phyloP scores from a whole-genome alignment of 2,113 vertebrate genomes.

The Anhinga anhinga region DNA sequence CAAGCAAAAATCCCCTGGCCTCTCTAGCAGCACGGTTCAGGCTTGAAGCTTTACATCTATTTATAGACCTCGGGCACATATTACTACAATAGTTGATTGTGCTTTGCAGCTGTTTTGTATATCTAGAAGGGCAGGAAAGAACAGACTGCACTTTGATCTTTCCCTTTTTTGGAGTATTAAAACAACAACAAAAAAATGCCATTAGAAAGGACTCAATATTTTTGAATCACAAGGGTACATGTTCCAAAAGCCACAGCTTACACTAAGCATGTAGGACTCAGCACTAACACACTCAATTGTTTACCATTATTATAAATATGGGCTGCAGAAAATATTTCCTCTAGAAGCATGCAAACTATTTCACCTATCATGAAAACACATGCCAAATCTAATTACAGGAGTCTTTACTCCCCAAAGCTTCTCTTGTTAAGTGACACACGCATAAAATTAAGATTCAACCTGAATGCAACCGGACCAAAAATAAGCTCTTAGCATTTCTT shows the following conservation, averaged over 20 bases:
- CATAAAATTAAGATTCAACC: neutral
- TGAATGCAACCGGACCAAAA: neutral
- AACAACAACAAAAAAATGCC: slow-evolving; percentile 73
- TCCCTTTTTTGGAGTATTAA: slow-evolving; percentile 70
- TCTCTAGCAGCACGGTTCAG: slow-evolving; percentile 14
- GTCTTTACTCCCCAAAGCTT: neutral
- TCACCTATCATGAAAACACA: slow-evolving; percentile 46
- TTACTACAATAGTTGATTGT: slow-evolving; percentile 73
- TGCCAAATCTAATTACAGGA: slow-evolving; percentile 21
- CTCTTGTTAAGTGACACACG: slow-evolving; percentile 2
- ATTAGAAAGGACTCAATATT: slow-evolving; percentile 60
- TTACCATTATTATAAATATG: slow-evolving; percentile 27
- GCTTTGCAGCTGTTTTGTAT: slow-evolving; percentile 65
- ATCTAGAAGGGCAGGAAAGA: slow-evolving; percentile 64
- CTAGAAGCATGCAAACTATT: slow-evolving; percentile 35
- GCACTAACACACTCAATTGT: slow-evolving; percentile 4
- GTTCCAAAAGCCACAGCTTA: slow-evolving; percentile 44
- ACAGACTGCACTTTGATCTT: slow-evolving; percentile 73
- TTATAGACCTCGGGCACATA: slow-evolving; percentile 63
- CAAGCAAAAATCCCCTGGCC: slow-evolving; percentile 65
- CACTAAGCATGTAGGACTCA: neutral
- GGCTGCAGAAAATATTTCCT: slow-evolving; percentile 59
- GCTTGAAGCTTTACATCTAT: slow-evolving; percentile 52
- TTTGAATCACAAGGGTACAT: slow-evolving; percentile 26
- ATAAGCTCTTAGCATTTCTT: neutral